A percentile compares a stretch with the other conserved stretches of the same genome.
Evolutionary conservation across 2,113 vertebrate species (phyloP).

Genomic region (Athene noctua): DNA sequence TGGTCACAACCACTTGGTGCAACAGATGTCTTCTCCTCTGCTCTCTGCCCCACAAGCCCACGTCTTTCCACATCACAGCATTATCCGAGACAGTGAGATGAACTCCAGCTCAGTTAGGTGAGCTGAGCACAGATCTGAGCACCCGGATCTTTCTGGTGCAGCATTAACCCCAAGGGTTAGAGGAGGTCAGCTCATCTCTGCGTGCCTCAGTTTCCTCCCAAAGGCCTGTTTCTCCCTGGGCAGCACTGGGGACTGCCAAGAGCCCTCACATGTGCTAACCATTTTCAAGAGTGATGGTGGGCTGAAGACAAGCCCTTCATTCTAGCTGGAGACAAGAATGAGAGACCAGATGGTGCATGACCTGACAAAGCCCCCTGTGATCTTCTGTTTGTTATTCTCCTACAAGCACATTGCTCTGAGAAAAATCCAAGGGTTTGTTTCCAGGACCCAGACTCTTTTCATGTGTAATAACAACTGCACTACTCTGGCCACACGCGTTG

Average conservation of each 20-base stretch:
- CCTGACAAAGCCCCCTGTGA: conserved; percentile 10
- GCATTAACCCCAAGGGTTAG: not conserved
- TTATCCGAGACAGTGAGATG: fast-evolving
- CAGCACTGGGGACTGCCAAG: not conserved
- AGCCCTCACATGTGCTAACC: conserved; percentile 10
- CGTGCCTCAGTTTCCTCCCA: not conserved
- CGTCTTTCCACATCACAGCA: not conserved
- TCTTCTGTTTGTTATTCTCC: conserved; percentile 54
- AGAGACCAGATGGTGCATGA: conserved; percentile 43
- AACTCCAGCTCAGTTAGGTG: not conserved
- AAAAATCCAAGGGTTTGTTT: conserved; percentile 21
- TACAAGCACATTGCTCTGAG: not conserved
- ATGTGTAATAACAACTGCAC: conserved; percentile 24
- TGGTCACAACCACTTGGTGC: fast-evolving
- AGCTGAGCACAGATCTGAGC: not conserved
- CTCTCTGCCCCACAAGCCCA: not conserved
- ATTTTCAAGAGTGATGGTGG: conserved; percentile 10
- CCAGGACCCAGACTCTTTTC: conserved; percentile 13
- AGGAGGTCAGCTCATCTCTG: not conserved
- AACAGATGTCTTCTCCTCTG: not conserved
- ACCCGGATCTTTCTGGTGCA: not conserved
- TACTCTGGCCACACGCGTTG: not conserved
- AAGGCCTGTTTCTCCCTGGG: not conserved
- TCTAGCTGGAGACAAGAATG: conserved; percentile 12
- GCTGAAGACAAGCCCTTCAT: not conserved